Evolutionary conservation across 1,140 invertebrate species (phyloP).

Genomic region (Nylanderia fulva): DNA sequence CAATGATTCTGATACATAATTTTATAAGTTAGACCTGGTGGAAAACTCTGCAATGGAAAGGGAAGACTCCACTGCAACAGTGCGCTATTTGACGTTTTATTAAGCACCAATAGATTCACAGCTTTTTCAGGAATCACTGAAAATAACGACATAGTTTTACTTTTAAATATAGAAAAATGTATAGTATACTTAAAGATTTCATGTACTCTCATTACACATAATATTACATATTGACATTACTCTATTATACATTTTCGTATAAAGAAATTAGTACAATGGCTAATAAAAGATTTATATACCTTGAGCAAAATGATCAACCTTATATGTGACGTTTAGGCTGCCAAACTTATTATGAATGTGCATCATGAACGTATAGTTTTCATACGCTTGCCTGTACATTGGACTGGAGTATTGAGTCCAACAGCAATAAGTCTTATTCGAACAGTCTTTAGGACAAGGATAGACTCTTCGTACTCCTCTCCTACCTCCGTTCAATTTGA

Average conservation of each 20-base stretch:
- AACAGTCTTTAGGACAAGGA: conserved; percentile 77
- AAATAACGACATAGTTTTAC: conserved; percentile 54
- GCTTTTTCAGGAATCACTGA: conserved; percentile 88
- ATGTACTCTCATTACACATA: neutral
- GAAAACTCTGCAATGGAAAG: conserved; percentile 87
- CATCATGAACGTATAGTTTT: conserved; percentile 87
- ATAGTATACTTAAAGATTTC: conserved; percentile 1
- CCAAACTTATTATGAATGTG: conserved; percentile 87
- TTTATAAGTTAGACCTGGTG: conserved; percentile 87
- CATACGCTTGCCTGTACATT: conserved; percentile 88
- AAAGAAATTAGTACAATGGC: neutral
- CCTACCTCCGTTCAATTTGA: conserved; percentile 81
- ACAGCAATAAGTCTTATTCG: conserved; percentile 80
- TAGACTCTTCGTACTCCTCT: conserved; percentile 77
- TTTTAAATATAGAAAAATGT: neutral
- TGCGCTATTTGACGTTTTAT: conserved; percentile 87
- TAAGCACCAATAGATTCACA: conserved; percentile 85
- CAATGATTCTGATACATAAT: conserved; percentile 89
- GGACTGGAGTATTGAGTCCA: conserved; percentile 87
- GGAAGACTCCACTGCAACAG: conserved; percentile 87
- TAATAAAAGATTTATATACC: conserved; percentile 78
- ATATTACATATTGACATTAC: neutral
- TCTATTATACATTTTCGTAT: neutral
- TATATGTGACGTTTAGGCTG: conserved; percentile 83
- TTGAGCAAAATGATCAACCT: conserved; percentile 88